These are phyloP conservation scores for Heterodera carotae DNA, from an alignment of 1,140 invertebrate species.

Conservation along the genomic window DNA sequence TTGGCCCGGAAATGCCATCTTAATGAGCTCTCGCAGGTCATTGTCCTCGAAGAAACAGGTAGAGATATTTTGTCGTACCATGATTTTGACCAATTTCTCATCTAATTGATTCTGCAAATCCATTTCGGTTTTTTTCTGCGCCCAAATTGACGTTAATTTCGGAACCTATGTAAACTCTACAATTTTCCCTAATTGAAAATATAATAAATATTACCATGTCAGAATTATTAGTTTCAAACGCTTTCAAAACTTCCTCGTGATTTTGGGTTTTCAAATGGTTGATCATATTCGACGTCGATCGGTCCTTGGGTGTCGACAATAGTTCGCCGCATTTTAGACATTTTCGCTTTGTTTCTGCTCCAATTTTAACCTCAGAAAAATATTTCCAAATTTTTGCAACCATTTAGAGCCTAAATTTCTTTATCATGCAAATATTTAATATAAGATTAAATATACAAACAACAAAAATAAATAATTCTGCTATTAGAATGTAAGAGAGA, in stretches of 20 bases:
- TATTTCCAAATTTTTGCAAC: constrained; percentile 14
- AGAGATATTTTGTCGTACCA: constrained; percentile 2
- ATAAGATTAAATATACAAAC: too few species aligned
- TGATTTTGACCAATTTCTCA: background rate
- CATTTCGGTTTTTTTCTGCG: background rate
- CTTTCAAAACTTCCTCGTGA: background rate
- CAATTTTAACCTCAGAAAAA: constrained; percentile 7
- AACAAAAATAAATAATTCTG: too few species aligned
- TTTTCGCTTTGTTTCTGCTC: constrained; percentile 16
- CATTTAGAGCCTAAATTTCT: too few species aligned
- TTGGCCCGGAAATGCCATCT: background rate
- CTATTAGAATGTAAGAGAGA: too few species aligned
- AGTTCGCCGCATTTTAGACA: background rate
- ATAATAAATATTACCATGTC: background rate
- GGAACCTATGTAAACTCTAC: too few species aligned
- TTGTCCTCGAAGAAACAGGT: constrained; percentile 2
- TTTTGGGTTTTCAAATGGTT: constrained; percentile 10
- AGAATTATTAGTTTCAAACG: background rate
- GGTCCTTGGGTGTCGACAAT: constrained; percentile 6
- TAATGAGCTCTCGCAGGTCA: background rate
- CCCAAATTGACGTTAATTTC: constrained; percentile 8
- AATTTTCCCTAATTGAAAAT: background rate
- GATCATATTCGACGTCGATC: background rate
- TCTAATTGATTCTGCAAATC: background rate
- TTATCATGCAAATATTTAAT: too few species aligned